These are phyloP conservation scores for Podotricha telesiphe DNA, from an alignment of 2,888 invertebrate genomes.

Conservation along the genomic window DNA sequence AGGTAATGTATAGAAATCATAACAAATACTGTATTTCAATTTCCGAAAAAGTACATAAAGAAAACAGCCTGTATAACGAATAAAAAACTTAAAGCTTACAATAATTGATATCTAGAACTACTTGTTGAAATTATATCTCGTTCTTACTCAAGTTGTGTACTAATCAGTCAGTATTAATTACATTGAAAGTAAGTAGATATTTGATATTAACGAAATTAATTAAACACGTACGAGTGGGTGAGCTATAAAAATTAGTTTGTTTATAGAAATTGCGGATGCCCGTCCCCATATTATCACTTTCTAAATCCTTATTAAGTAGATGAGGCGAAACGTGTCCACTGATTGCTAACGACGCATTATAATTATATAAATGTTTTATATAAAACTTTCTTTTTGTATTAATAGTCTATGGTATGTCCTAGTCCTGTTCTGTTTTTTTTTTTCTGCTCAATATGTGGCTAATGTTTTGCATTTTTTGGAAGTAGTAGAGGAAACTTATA, in stretches of 20 bases:
- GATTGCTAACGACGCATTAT: constrained; percentile 47
- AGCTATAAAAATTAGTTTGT: constrained; percentile 38
- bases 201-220: constrained; percentile 2
- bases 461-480: no score
- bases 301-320: constrained; percentile 67
- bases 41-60: no score
- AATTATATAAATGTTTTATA: constrained; percentile 23
- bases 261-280: constrained; percentile 49
- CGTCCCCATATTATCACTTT: constrained; percentile 54
- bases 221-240: background rate
- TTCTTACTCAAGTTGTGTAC: background rate
- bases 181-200: constrained; percentile 8
- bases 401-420: background rate
- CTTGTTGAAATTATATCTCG: background rate
- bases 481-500: no score
- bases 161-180: constrained; percentile 5
- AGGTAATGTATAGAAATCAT: no score
- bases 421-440: background rate
- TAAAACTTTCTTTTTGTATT: constrained; percentile 59
- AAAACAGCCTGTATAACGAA: no score
- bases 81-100: no score
- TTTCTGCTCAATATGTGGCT: background rate
- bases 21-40: no score
- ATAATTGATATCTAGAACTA: background rate
- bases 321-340: constrained; percentile 59